phyloP scores from a whole-genome alignment of 2,888 invertebrate genomes.

The Catocala fraxini region DNA sequence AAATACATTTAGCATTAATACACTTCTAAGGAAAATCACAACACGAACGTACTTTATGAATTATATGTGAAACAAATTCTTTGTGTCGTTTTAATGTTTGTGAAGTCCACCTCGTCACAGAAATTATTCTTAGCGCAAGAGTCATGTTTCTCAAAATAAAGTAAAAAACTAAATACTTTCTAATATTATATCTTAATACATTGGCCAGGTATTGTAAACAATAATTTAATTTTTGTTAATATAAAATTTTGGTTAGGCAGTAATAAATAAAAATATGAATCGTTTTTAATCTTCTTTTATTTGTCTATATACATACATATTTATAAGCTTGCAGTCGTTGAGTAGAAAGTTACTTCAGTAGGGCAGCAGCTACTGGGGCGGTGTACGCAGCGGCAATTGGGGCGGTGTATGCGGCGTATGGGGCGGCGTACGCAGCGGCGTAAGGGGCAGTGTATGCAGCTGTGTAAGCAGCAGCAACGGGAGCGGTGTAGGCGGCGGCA shows the following conservation, averaged over 20 bases:
- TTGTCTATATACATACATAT: conserved; percentile 15
- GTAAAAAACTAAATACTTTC: no score
- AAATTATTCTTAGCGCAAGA: no score
- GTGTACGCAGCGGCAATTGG: conserved; percentile 62
- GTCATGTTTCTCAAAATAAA: no score
- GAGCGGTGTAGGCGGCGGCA: conserved; percentile 57
- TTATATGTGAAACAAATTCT: no score
- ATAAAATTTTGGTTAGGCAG: conserved; percentile 1
- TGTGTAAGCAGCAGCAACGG: conserved; percentile 60
- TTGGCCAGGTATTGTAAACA: no score
- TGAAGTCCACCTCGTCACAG: no score
- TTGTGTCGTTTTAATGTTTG: no score
- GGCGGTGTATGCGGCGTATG: conserved; percentile 66
- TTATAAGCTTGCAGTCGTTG: conserved; percentile 1
- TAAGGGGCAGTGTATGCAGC: conserved; percentile 56
- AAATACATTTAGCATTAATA: no score
- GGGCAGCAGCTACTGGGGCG: conserved; percentile 60
- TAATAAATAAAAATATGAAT: not conserved
- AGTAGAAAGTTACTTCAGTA: conserved; percentile 41
- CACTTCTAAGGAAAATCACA: no score
- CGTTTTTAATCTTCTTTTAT: not conserved
- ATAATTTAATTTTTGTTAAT: no score
- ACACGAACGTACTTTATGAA: no score
- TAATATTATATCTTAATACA: no score
- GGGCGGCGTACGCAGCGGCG: conserved; percentile 66